Evolutionary conservation across 2,113 vertebrate genomes (phyloP).

Genomic region (Leuciscus idus): DNA sequence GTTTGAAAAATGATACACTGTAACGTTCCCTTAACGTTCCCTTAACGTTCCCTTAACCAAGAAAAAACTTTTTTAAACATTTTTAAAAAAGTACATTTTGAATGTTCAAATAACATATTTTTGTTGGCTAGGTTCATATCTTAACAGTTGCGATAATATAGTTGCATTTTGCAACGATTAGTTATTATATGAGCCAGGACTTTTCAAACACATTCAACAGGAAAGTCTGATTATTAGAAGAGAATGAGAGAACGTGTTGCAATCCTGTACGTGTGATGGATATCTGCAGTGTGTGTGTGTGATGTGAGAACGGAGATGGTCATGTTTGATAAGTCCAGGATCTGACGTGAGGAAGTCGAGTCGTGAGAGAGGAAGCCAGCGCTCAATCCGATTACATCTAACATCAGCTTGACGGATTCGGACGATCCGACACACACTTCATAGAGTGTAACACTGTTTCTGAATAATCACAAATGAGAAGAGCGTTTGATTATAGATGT

Average conservation of each 20-base stretch:
- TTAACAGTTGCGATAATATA: neutral
- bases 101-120: no score
- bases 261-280: neutral
- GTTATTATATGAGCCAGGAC: no score
- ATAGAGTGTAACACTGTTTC: neutral
- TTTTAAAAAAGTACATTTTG: no score
- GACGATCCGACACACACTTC: neutral
- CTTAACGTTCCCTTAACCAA: no score
- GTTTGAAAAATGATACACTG: no score
- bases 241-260: neutral
- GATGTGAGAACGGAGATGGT: neutral
- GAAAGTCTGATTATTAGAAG: neutral
- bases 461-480: neutral
- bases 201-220: neutral
- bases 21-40: no score
- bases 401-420: neutral
- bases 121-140: neutral
- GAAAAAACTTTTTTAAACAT: no score
- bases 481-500: neutral
- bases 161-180: neutral
- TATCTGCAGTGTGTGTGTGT: neutral
- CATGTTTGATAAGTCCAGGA: neutral
- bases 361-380: neutral
- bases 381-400: neutral
- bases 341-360: slow-evolving; percentile 11